phyloP scores from a whole-genome alignment of 2,113 vertebrate species.

The Ptilonorhynchus violaceus region DNA sequence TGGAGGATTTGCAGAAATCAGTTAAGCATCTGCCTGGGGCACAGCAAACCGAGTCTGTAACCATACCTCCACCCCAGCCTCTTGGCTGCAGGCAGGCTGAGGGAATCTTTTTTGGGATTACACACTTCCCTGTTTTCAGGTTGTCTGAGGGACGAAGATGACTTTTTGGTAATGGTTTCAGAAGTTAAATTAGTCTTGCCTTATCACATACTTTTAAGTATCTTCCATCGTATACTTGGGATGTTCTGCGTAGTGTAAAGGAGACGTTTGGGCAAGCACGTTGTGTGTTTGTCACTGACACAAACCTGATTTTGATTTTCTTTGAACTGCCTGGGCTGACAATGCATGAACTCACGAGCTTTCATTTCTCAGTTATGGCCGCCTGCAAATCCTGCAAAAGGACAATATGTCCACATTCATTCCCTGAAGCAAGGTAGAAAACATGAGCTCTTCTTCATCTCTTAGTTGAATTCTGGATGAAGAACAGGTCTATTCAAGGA shows the following conservation, averaged over 20 bases:
- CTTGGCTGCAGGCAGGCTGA: neutral
- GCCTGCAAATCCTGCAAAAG: neutral
- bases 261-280: neutral
- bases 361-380: neutral
- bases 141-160: neutral
- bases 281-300: neutral
- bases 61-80: neutral
- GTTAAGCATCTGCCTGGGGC: slow-evolving; percentile 3
- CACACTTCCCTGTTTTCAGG: neutral
- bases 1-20: slow-evolving; percentile 29
- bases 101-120: neutral
- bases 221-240: neutral
- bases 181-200: neutral
- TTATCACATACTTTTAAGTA: neutral
- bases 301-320: neutral
- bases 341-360: neutral
- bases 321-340: neutral
- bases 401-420: neutral
- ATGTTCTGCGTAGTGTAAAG: neutral
- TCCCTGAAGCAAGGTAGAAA: neutral
- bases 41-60: neutral
- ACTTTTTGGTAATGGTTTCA: neutral
- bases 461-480: neutral
- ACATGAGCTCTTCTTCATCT: neutral
- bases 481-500: neutral